phyloP scores from a whole-genome alignment of 92 coral and sea anemone species.

The Paramuricea clavata region DNA sequence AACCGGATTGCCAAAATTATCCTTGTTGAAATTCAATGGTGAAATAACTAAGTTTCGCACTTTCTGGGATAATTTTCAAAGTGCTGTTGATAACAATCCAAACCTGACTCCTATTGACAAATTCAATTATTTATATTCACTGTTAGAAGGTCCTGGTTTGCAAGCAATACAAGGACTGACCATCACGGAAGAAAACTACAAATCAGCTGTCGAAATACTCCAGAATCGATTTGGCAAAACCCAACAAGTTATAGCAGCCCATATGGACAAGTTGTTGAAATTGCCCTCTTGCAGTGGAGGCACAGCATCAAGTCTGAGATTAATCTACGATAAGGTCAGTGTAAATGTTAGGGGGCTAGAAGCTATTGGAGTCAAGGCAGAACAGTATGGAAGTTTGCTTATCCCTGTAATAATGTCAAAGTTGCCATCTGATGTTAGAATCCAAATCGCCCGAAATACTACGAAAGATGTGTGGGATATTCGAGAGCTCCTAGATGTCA shows the following conservation, averaged over 20 bases:
- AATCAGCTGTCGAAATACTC: constrained; percentile 35
- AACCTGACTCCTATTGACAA: constrained; percentile 35
- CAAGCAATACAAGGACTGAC: constrained; percentile 40
- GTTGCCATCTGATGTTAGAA: constrained; percentile 11
- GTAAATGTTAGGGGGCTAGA: constrained; percentile 27
- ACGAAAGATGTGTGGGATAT: constrained; percentile 36
- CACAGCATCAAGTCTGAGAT: constrained; percentile 25
- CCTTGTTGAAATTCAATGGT: constrained; percentile 38
- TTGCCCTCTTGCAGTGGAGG: constrained; percentile 21
- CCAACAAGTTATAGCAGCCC: constrained; percentile 8
- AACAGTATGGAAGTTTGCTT: constrained; percentile 35
- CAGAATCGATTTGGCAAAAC: constrained; percentile 16
- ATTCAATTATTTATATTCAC: constrained; percentile 41
- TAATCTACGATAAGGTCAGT: constrained; percentile 12
- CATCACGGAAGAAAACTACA: constrained; percentile 14
- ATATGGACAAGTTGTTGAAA: constrained; percentile 25
- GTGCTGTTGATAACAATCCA: constrained; percentile 46
- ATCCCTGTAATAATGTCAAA: constrained; percentile 38
- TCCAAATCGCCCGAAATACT: constrained; percentile 30
- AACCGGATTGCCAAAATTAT: constrained; percentile 25
- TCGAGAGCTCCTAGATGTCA: constrained; percentile 1
- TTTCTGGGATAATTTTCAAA: constrained; percentile 51
- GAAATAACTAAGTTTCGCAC: constrained; percentile 48
- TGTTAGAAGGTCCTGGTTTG: constrained; percentile 34
- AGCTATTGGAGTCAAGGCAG: constrained; percentile 28